These are phyloP conservation scores for Alloplasta piceator DNA, from an alignment of 2,888 invertebrate species.

Conservation along the genomic window DNA sequence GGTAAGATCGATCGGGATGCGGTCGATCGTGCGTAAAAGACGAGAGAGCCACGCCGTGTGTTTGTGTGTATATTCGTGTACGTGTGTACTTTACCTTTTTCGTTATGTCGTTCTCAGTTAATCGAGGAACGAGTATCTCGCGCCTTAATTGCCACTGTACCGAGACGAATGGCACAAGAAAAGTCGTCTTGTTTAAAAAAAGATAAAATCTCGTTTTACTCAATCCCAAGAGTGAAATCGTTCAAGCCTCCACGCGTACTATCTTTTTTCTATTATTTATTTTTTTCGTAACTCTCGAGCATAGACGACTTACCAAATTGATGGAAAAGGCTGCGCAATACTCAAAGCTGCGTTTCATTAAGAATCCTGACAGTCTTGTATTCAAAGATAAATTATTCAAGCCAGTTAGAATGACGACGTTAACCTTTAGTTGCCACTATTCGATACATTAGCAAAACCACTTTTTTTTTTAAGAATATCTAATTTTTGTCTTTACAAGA, in stretches of 20 bases:
- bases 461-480: no score
- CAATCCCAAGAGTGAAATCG: conserved; percentile 56
- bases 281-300: not conserved
- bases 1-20: conserved; percentile 69
- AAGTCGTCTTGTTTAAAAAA: conserved; percentile 47
- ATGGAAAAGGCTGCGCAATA: not conserved
- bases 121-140: conserved; percentile 46
- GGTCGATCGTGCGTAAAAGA: conserved; percentile 68
- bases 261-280: conserved; percentile 15
- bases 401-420: not conserved
- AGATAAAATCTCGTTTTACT: conserved; percentile 21
- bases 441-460: no score
- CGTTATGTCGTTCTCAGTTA: conserved; percentile 25
- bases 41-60: conserved; percentile 60
- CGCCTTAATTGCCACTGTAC: conserved; percentile 56
- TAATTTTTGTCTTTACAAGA: no score
- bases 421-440: no score
- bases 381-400: not conserved
- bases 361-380: not conserved
- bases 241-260: conserved; percentile 2
- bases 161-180: conserved; percentile 49
- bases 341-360: not conserved
- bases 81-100: conserved; percentile 44
- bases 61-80: not conserved
- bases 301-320: not conserved